phyloP scores from a whole-genome alignment of 2,113 vertebrate genomes.

The Oncorhynchus mykiss region DNA sequence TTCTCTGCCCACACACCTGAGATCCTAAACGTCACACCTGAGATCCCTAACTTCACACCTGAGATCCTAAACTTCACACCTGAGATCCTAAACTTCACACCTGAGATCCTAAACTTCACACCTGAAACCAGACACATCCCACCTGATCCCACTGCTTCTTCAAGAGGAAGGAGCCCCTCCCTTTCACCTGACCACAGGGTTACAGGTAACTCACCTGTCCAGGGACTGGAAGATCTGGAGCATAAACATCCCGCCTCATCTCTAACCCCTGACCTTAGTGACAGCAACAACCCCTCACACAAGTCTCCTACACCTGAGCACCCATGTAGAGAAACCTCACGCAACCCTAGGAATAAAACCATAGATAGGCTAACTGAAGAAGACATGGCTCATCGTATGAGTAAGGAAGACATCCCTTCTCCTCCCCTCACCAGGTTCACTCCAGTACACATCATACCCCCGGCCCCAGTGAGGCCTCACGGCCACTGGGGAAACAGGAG shows the following conservation, averaged over 20 bases:
- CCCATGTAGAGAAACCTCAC: slow-evolving; percentile 25
- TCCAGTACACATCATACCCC: slow-evolving; percentile 68
- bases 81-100: neutral
- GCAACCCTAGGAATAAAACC: slow-evolving; percentile 37
- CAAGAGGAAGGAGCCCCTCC: slow-evolving; percentile 14
- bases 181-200: slow-evolving; percentile 18
- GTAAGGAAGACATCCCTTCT: slow-evolving; percentile 60
- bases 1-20: slow-evolving; percentile 6
- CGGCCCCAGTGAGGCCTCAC: slow-evolving; percentile 63
- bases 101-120: neutral
- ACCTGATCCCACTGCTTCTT: slow-evolving; percentile 23
- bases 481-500: slow-evolving; percentile 61
- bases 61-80: neutral
- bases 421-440: slow-evolving; percentile 69
- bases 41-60: neutral
- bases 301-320: slow-evolving; percentile 20
- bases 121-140: slow-evolving; percentile 35
- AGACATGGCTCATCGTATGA: slow-evolving; percentile 48
- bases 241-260: slow-evolving; percentile 19
- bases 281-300: slow-evolving; percentile 25
- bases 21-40: neutral
- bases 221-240: slow-evolving; percentile 24
- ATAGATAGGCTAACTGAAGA: slow-evolving; percentile 35
- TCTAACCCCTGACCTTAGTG: slow-evolving; percentile 16
- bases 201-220: slow-evolving; percentile 28